Conservation (phyloP, 2,113 vertebrate genomes). For the Gadus chalcogrammus region DNA sequence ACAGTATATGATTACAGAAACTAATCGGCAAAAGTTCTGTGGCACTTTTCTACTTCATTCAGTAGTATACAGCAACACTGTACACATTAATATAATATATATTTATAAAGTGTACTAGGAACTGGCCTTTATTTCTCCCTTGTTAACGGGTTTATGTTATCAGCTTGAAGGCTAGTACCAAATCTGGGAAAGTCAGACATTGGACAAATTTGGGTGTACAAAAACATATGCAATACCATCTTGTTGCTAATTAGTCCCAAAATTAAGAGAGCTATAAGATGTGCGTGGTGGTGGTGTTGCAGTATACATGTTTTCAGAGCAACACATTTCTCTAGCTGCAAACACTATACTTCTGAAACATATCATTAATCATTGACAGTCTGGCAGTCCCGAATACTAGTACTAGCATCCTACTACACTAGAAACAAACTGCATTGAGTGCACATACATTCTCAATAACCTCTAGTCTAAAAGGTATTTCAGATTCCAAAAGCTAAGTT, state of each 20-base stretch:
- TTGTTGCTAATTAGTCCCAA: too few relatives aligned
- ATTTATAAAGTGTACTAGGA: conserved; percentile 39
- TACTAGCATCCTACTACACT: too few relatives aligned
- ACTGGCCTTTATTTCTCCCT: conserved; percentile 4
- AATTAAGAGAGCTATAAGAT: too few relatives aligned
- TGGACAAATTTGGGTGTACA: not conserved
- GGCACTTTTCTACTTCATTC: conserved; percentile 69
- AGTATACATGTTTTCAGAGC: too few relatives aligned
- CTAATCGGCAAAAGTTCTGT: conserved; percentile 56
- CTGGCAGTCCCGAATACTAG: conserved; percentile 18
- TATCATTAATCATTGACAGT: conserved; percentile 13
- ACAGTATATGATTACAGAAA: conserved; percentile 64
- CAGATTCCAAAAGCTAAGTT: too few relatives aligned
- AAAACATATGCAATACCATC: not conserved
- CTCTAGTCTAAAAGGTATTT: too few relatives aligned
- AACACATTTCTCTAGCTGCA: too few relatives aligned
- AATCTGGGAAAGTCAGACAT: conserved; percentile 14
- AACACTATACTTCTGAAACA: conserved; percentile 13
- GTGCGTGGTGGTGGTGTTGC: too few relatives aligned
- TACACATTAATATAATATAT: conserved; percentile 44
- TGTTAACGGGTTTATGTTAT: too few relatives aligned
- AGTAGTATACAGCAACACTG: conserved; percentile 41
- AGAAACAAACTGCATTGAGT: too few relatives aligned
- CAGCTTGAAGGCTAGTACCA: too few relatives aligned
- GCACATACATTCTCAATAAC: too few relatives aligned